Conservation (phyloP, 2,888 invertebrate species). For the Timandra comae region DNA sequence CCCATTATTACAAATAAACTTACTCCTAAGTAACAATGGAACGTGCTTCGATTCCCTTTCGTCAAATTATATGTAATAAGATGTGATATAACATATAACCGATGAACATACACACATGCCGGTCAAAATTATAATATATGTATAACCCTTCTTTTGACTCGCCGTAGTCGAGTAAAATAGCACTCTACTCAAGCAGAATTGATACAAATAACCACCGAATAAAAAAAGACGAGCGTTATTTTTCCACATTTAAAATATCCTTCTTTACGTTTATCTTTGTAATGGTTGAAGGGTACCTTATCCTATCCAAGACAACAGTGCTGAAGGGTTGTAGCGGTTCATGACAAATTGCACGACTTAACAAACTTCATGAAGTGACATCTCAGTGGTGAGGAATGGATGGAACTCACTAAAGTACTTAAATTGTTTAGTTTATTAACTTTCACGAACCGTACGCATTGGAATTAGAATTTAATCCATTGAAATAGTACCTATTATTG, state of each 20-base stretch:
- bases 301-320: slow-evolving; percentile 84
- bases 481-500: too few relatives aligned
- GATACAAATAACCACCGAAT: slow-evolving; percentile 38
- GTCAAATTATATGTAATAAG: too few relatives aligned
- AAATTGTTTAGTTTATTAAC: slow-evolving; percentile 7
- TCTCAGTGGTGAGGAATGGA: slow-evolving; percentile 90
- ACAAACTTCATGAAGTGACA: slow-evolving; percentile 85
- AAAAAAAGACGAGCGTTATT: slow-evolving; percentile 53
- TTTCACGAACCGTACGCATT: too few relatives aligned
- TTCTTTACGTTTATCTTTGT: slow-evolving; percentile 56
- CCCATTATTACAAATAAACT: too few relatives aligned
- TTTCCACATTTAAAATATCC: slow-evolving; percentile 72
- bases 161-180: too few relatives aligned
- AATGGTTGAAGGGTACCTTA: slow-evolving; percentile 82
- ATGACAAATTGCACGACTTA: slow-evolving; percentile 89
- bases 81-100: too few relatives aligned
- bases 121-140: too few relatives aligned
- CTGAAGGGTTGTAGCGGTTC: slow-evolving; percentile 87
- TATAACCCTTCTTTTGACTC: too few relatives aligned
- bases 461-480: too few relatives aligned
- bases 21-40: too few relatives aligned
- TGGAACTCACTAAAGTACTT: slow-evolving; percentile 79
- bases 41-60: too few relatives aligned
- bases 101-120: too few relatives aligned
- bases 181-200: slow-evolving; percentile 26